Conservation (phyloP, 2,888 invertebrate species). For the Trachelus troglodyta region DNA sequence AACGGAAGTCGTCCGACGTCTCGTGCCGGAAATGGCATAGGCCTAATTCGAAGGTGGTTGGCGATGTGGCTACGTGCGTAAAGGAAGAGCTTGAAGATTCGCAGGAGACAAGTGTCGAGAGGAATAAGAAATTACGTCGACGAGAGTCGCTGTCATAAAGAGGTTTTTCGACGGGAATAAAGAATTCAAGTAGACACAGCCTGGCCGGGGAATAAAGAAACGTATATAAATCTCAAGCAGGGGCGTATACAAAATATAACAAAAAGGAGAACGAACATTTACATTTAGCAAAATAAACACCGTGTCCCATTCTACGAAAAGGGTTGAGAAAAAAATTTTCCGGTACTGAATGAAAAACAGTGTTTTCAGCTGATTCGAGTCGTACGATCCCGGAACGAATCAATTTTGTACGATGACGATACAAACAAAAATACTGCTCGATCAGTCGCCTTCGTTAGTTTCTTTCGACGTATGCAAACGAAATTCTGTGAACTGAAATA, state of each 20-base stretch:
- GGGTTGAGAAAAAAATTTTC: background rate
- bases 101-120: background rate
- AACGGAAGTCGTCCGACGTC: background rate
- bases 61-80: no score
- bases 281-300: background rate
- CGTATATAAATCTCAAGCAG: background rate
- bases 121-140: background rate
- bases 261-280: background rate
- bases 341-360: background rate
- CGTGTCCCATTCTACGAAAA: background rate
- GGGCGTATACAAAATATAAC: background rate
- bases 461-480: no score
- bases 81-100: background rate
- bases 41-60: background rate
- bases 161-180: background rate
- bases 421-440: no score
- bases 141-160: background rate
- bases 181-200: background rate
- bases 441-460: no score
- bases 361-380: background rate
- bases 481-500: no score
- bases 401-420: no score
- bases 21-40: background rate
- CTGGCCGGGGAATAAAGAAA: background rate
- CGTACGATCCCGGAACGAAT: background rate